These are phyloP conservation scores for Frieseomelitta varia DNA, from an alignment of 1,140 invertebrate genomes.

Conservation along the genomic window DNA sequence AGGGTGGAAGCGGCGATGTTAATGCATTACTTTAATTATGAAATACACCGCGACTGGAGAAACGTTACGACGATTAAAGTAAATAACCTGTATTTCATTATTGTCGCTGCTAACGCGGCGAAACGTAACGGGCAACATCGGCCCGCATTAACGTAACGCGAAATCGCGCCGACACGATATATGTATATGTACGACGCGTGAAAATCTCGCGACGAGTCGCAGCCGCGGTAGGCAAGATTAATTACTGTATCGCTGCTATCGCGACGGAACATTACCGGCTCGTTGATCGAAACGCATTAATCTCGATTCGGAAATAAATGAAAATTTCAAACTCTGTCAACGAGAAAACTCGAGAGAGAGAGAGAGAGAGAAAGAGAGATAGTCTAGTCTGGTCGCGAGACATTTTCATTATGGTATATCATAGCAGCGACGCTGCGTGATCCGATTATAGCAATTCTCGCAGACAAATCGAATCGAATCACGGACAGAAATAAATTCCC, in stretches of 20 bases:
- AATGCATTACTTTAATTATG: constrained; percentile 20
- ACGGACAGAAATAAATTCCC: constrained; percentile 3
- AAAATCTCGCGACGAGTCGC: neutral
- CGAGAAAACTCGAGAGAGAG: no score
- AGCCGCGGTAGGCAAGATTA: neutral
- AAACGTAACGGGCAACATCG: neutral
- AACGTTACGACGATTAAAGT: constrained; percentile 16
- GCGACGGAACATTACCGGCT: neutral
- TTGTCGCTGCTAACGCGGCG: neutral
- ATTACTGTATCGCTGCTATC: neutral
- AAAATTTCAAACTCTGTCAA: neutral
- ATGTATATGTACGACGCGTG: no score
- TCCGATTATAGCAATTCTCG: neutral
- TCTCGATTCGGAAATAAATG: neutral
- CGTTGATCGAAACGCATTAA: neutral
- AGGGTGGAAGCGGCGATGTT: neutral
- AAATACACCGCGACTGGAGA: neutral
- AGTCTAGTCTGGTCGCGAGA: neutral
- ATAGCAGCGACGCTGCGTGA: neutral
- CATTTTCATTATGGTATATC: neutral
- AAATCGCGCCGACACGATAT: neutral
- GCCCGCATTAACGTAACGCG: neutral
- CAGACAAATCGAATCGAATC: constrained; percentile 7
- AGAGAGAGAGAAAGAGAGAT: neutral
- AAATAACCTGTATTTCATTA: constrained; percentile 21